Evolutionary conservation across 2,888 invertebrate genomes (phyloP).

Genomic region (Heteromyza rotundicornis): DNA sequence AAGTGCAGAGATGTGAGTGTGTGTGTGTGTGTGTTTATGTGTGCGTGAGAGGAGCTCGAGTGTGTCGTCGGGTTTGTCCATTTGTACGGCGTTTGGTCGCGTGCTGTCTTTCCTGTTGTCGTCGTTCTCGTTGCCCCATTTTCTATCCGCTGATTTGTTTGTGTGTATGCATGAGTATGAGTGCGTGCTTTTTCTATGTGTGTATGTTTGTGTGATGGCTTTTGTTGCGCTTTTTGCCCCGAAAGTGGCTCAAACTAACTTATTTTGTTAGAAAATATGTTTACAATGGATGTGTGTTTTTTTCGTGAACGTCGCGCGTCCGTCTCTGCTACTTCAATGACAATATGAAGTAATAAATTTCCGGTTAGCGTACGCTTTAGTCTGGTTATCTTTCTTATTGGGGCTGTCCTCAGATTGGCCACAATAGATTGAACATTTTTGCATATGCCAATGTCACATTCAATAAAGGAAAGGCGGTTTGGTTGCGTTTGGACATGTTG

Average conservation of each 20-base stretch:
- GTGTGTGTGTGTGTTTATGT: not conserved
- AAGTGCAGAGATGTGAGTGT: not conserved
- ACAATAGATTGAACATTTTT: conserved; percentile 9
- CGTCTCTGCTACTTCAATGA: conserved; percentile 24
- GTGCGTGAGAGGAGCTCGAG: not conserved
- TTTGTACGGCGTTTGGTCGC: not conserved
- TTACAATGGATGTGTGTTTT: conserved; percentile 34
- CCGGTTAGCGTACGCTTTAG: conserved; percentile 41
- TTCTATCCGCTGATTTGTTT: not conserved
- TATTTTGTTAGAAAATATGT: conserved; percentile 29
- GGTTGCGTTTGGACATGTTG: too few species aligned
- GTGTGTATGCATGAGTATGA: conserved; percentile 29
- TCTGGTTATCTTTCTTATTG: conserved; percentile 30
- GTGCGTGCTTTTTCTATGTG: conserved; percentile 21
- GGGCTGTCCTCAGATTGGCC: conserved; percentile 27
- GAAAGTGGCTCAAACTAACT: conserved; percentile 16
- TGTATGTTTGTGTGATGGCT: conserved; percentile 9
- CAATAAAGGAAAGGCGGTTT: too few species aligned
- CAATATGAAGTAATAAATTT: conserved; percentile 54
- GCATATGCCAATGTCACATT: conserved; percentile 20
- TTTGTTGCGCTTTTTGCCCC: conserved; percentile 25
- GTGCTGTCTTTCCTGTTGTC: not conserved
- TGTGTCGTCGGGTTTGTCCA: not conserved
- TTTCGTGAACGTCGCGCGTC: not conserved
- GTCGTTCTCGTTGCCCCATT: not conserved